phyloP scores from a whole-genome alignment of 2,113 vertebrate genomes.

The Leucopsar rothschildi region DNA sequence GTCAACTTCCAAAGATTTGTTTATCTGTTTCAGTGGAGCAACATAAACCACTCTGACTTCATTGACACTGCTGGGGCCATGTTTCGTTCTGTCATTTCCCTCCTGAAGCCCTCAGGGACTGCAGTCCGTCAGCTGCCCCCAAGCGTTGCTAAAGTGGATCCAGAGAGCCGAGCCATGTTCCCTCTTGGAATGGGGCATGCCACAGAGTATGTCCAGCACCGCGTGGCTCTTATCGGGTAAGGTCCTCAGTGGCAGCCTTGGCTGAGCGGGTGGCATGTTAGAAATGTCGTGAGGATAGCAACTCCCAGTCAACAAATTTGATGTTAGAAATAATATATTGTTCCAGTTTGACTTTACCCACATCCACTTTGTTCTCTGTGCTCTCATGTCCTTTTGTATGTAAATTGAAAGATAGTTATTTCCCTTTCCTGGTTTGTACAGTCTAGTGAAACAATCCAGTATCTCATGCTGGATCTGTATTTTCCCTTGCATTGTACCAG shows the following conservation, averaged over 20 bases:
- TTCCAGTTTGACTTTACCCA: not conserved
- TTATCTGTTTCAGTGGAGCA: slow-evolving; percentile 85
- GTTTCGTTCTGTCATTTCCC: slow-evolving; percentile 77
- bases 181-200: slow-evolving; percentile 92
- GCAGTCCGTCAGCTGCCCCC: slow-evolving; percentile 92
- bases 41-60: slow-evolving; percentile 90
- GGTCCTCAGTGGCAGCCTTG: not conserved
- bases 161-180: slow-evolving; percentile 85
- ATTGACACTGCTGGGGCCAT: slow-evolving; percentile 83
- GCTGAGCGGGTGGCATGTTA: accelerated
- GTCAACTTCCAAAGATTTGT: not conserved
- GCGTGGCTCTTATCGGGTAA: slow-evolving; percentile 92
- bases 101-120: slow-evolving; percentile 83
- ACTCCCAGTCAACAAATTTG: not conserved
- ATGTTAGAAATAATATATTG: not conserved
- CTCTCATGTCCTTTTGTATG: not conserved
- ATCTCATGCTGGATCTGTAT: not conserved
- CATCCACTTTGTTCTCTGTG: not conserved
- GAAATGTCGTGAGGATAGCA: accelerated
- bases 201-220: slow-evolving; percentile 87
- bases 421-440: not conserved
- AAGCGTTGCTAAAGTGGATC: slow-evolving; percentile 83
- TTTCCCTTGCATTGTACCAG: not conserved
- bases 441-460: not conserved
- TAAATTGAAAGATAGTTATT: not conserved